Percentiles rank a stretch among this genome's conserved stretches.
These are phyloP conservation scores for Scaptomyza montana DNA, from an alignment of 1,140 invertebrate species.

Conservation along the genomic window DNA sequence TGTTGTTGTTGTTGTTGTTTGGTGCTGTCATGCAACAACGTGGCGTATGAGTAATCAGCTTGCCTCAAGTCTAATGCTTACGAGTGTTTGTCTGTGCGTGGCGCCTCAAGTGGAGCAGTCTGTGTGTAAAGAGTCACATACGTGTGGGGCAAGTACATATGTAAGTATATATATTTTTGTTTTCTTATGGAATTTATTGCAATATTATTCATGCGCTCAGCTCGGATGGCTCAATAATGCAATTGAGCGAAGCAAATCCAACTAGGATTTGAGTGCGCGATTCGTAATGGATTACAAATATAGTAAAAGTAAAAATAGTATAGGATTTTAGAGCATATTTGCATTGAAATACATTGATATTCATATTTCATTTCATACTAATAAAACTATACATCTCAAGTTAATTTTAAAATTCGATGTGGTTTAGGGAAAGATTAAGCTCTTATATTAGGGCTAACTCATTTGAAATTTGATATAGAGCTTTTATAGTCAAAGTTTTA, in stretches of 20 bases:
- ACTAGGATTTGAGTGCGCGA: neutral
- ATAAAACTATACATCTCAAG: too few species aligned
- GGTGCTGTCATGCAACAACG: conserved; percentile 31
- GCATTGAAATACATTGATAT: neutral
- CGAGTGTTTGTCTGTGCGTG: neutral
- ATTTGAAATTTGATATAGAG: too few species aligned
- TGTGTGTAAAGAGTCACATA: conserved; percentile 3
- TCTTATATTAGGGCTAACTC: too few species aligned
- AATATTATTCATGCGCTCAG: conserved; percentile 16
- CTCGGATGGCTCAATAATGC: conserved; percentile 31
- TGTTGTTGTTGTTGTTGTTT: conserved; percentile 10
- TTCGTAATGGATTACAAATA: conserved; percentile 1
- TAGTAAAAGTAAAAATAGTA: neutral
- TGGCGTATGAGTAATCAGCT: conserved; percentile 41
- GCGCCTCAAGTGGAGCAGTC: conserved; percentile 27
- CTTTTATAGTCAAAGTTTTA: too few species aligned
- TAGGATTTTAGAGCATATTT: neutral
- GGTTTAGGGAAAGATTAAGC: too few species aligned
- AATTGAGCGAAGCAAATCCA: neutral
- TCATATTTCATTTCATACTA: too few species aligned
- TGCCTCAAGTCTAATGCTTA: neutral
- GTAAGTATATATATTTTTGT: too few species aligned
- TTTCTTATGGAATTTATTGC: conserved; percentile 32
- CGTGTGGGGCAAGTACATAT: neutral
- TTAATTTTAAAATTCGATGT: too few species aligned